phyloP scores from a whole-genome alignment of 1,140 invertebrate genomes.

The Trichonephila inaurata region DNA sequence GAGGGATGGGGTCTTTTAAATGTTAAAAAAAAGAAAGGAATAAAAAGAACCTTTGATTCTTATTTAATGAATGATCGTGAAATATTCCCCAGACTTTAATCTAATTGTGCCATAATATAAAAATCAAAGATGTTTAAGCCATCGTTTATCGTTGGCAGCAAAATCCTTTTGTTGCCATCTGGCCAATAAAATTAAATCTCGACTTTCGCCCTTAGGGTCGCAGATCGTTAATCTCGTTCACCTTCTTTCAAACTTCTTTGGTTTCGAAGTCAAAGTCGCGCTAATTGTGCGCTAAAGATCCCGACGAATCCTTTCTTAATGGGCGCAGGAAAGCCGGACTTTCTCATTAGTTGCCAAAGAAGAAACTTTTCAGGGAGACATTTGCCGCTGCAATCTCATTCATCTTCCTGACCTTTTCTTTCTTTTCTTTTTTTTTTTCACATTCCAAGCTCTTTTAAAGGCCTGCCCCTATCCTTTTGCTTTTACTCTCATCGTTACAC shows the following conservation, averaged over 20 bases:
- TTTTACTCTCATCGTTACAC: slow-evolving; percentile 40
- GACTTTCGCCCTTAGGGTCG: neutral
- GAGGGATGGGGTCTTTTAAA: neutral
- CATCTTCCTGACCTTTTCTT: slow-evolving; percentile 58
- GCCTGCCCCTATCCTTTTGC: neutral
- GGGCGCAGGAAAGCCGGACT: slow-evolving; percentile 48
- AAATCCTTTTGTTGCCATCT: slow-evolving; percentile 15
- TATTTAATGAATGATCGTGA: neutral
- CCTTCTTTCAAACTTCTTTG: slow-evolving; percentile 37
- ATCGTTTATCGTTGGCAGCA: too few species aligned
- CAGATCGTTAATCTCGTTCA: slow-evolving; percentile 29
- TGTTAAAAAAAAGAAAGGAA: neutral
- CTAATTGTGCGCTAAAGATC: slow-evolving; percentile 72
- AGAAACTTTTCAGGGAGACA: slow-evolving; percentile 42
- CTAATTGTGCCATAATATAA: neutral
- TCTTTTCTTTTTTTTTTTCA: neutral
- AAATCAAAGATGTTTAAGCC: neutral
- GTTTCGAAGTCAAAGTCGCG: slow-evolving; percentile 33
- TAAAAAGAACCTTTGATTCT: neutral
- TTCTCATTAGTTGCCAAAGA: slow-evolving; percentile 59
- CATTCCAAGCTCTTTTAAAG: slow-evolving; percentile 11
- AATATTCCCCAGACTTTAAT: neutral
- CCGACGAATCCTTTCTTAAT: slow-evolving; percentile 58
- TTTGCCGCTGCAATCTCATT: slow-evolving; percentile 40
- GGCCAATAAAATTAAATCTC: slow-evolving; percentile 48